Evolutionary conservation across 2,888 invertebrate genomes (phyloP).

Genomic region (Abrostola triplasia): DNA sequence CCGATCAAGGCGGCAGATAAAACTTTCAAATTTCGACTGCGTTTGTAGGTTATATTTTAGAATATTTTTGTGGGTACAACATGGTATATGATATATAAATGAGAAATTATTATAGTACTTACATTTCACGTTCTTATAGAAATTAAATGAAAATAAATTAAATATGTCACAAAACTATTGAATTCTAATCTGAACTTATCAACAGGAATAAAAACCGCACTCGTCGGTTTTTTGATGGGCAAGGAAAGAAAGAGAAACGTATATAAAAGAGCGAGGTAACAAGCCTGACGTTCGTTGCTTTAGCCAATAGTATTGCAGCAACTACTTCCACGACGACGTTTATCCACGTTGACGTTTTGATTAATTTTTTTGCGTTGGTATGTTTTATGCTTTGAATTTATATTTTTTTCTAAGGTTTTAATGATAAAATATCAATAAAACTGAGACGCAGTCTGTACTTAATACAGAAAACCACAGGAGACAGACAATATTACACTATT

Average conservation of each 20-base stretch:
- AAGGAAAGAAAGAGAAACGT: constrained; percentile 48
- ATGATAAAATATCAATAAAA: no score
- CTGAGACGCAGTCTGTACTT: no score
- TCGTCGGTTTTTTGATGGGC: constrained; percentile 57
- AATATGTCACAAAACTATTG: constrained; percentile 19
- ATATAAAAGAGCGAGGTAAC: constrained; percentile 6
- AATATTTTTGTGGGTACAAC: constrained; percentile 8
- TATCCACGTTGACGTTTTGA: constrained; percentile 1
- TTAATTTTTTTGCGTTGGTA: background rate
- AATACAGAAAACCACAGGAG: no score
- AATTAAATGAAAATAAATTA: constrained; percentile 8
- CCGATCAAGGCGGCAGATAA: constrained; percentile 35
- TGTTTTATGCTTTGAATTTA: background rate
- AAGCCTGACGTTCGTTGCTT: background rate
- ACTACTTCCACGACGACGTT: constrained; percentile 7
- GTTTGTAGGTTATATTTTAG: constrained; percentile 51
- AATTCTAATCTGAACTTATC: constrained; percentile 26
- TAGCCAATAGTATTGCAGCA: constrained; percentile 32
- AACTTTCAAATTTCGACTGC: constrained; percentile 50
- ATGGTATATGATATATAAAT: background rate
- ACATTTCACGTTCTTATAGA: constrained; percentile 15
- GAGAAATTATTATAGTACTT: constrained; percentile 15
- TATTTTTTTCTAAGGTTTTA: no score
- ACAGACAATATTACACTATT: no score
- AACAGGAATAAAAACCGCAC: constrained; percentile 55